Conservation (phyloP, 2,797 vertebrate genomes). For the Meda fulgida region DNA sequence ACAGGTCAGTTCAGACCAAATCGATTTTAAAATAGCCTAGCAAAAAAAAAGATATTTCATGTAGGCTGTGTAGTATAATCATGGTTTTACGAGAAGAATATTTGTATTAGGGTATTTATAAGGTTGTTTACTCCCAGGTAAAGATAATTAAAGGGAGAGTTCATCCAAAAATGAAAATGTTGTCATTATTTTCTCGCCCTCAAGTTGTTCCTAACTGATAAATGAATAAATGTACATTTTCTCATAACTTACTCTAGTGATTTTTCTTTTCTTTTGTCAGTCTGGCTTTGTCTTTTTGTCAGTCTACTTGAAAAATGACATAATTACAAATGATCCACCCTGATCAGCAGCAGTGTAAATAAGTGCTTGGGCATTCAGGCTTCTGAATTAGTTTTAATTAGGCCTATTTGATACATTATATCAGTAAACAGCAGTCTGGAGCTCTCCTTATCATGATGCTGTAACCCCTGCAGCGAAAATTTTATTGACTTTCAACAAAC, state of each 20-base stretch:
- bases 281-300: too few relatives aligned
- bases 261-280: background rate
- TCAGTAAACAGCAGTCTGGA: background rate
- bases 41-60: background rate
- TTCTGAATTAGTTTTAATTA: conserved; percentile 8
- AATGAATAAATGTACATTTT: background rate
- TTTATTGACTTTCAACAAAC: conserved; percentile 39
- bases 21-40: background rate
- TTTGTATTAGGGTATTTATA: background rate
- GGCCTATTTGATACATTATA: background rate
- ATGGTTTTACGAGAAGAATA: too few relatives aligned
- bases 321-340: background rate
- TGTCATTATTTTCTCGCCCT: background rate
- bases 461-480: background rate
- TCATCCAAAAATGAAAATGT: too few relatives aligned
- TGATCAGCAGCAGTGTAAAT: background rate
- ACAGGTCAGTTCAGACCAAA: background rate
- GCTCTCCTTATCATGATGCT: conserved; percentile 12
- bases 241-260: background rate
- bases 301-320: background rate
- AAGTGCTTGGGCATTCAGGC: background rate
- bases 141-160: background rate
- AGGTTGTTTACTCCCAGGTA: background rate
- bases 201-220: too few relatives aligned
- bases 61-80: too few relatives aligned